Conservation (phyloP, 2,888 invertebrate species). For the Cryptosula pallasiana region DNA sequence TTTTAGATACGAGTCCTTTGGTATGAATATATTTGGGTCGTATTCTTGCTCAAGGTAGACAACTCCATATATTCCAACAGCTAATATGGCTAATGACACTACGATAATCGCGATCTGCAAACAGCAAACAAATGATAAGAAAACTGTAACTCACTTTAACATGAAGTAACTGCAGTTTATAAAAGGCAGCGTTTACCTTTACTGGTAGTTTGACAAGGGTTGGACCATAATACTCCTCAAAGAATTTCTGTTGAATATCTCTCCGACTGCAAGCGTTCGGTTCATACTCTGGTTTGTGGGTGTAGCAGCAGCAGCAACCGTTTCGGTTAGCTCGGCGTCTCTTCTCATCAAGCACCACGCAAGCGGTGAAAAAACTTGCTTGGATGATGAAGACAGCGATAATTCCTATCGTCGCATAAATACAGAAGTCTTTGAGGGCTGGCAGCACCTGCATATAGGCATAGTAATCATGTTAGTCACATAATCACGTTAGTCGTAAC, state of each 20-base stretch:
- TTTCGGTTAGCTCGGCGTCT: constrained; percentile 30
- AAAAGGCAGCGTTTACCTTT: too few species aligned
- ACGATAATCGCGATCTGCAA: constrained; percentile 60
- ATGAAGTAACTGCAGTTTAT: too few species aligned
- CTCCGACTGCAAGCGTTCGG: constrained; percentile 51
- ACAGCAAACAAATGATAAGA: too few species aligned
- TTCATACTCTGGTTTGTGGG: neutral
- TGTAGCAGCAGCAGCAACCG: constrained; percentile 21
- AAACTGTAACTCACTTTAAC: too few species aligned
- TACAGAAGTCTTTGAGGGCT: constrained; percentile 73
- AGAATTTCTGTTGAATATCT: constrained; percentile 59
- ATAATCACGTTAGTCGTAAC: too few species aligned
- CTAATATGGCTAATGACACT: constrained; percentile 60
- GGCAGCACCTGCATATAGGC: constrained; percentile 78
- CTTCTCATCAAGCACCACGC: constrained; percentile 66
- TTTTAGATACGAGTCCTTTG: constrained; percentile 64
- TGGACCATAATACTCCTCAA: constrained; percentile 61
- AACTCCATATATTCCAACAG: constrained; percentile 62
- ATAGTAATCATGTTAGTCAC: too few species aligned
- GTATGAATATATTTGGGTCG: constrained; percentile 74
- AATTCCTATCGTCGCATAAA: constrained; percentile 73
- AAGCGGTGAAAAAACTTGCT: constrained; percentile 75
- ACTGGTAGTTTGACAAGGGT: constrained; percentile 64
- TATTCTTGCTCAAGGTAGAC: constrained; percentile 69
- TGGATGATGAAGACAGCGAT: constrained; percentile 65